These are phyloP conservation scores for Drosophila persimilis DNA, from an alignment of 1,140 invertebrate genomes.

Conservation along the genomic window DNA sequence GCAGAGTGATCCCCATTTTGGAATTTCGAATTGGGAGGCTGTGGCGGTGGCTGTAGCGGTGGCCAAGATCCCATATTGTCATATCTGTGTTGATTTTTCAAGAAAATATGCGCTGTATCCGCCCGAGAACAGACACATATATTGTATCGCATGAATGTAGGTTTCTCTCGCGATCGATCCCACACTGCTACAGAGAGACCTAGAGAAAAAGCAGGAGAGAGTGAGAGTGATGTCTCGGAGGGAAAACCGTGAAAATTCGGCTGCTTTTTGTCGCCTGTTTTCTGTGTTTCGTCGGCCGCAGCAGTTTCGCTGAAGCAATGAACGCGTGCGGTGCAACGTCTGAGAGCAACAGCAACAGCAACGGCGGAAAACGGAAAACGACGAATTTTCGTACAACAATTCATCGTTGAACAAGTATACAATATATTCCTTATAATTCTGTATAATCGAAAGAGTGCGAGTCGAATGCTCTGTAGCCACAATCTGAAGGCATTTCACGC, in stretches of 20 bases:
- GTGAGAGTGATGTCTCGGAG: slow-evolving; percentile 17
- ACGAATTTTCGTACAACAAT: slow-evolving; percentile 63
- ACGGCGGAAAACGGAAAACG: slow-evolving; percentile 60
- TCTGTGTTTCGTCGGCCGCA: slow-evolving; percentile 38
- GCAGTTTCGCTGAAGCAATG: slow-evolving; percentile 75
- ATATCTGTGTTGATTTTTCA: slow-evolving; percentile 56
- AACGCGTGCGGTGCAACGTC: slow-evolving; percentile 73
- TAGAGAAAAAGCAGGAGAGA: slow-evolving; percentile 6
- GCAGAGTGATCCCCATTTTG: slow-evolving; percentile 22
- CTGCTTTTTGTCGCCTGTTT: slow-evolving; percentile 58
- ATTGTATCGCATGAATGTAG: slow-evolving; percentile 4
- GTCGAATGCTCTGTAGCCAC: slow-evolving; percentile 16
- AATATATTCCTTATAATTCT: slow-evolving; percentile 11
- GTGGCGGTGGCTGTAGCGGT: slow-evolving; percentile 8
- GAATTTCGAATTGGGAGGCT: slow-evolving; percentile 33
- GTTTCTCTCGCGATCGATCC: slow-evolving; percentile 57
- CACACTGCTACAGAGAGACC: slow-evolving; percentile 9
- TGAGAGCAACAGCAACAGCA: slow-evolving; percentile 38
- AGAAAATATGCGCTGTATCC: slow-evolving; percentile 67
- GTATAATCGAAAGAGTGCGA: slow-evolving; percentile 28
- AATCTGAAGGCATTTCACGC: slow-evolving; percentile 20
- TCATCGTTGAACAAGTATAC: slow-evolving; percentile 58
- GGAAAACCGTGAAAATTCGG: slow-evolving; percentile 60
- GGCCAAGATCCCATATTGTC: slow-evolving; percentile 42
- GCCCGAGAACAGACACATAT: slow-evolving; percentile 35